A percentile compares a stretch with the other conserved stretches of the same genome.
phyloP scores from a whole-genome alignment of 2,888 invertebrate species.

The Tupiocoris notatus region DNA sequence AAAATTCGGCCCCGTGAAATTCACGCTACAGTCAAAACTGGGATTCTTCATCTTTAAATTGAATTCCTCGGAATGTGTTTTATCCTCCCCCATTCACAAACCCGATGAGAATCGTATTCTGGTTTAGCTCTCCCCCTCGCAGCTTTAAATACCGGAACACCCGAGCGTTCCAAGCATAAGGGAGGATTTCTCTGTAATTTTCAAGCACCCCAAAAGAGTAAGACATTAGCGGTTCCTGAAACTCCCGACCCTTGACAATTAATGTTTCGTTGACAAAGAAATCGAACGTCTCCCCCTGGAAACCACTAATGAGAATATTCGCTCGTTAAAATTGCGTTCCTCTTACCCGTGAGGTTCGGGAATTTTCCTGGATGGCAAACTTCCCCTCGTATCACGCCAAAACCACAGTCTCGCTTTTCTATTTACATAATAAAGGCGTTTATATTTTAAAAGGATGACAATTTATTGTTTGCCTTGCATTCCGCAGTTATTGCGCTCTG shows the following conservation, averaged over 20 bases:
- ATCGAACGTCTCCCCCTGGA: constrained; percentile 19
- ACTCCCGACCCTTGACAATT: constrained; percentile 29
- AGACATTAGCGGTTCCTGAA: constrained; percentile 31
- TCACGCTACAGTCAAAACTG: not conserved
- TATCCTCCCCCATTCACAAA: not conserved
- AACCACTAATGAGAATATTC: constrained; percentile 38
- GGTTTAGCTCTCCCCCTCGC: not conserved
- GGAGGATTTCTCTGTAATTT: not conserved
- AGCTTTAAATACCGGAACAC: constrained; percentile 35
- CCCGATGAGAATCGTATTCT: not conserved
- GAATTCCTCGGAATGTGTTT: constrained; percentile 25
- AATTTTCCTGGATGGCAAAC: no score
- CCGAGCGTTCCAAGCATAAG: not conserved
- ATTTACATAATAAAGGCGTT: constrained; percentile 44
- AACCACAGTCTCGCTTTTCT: constrained; percentile 10
- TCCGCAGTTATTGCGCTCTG: constrained; percentile 33
- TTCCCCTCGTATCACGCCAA: not conserved
- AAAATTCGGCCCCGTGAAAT: not conserved
- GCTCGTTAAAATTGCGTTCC: constrained; percentile 36
- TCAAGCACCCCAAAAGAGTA: constrained; percentile 13
- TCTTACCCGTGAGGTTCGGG: not conserved
- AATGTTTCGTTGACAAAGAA: constrained; percentile 24
- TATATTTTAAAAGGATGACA: constrained; percentile 43
- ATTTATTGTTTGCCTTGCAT: constrained; percentile 41
- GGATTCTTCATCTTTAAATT: constrained; percentile 22